Evolutionary conservation across 92 coral and sea anemone species (phyloP).

Genomic region (Ricordea florida): DNA sequence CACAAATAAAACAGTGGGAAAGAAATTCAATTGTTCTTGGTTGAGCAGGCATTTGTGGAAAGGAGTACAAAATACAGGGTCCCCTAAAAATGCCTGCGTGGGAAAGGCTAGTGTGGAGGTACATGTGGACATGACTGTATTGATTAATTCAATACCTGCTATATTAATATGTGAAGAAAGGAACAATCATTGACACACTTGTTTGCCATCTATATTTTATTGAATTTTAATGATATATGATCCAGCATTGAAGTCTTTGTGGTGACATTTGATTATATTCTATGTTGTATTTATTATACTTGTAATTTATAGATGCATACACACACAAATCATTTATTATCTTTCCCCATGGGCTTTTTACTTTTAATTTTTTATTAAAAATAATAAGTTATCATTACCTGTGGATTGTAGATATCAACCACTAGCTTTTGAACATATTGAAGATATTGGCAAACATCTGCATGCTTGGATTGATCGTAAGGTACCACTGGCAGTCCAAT

Average conservation of each 20-base stretch:
- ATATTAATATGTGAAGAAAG: too few relatives aligned
- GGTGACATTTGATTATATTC: conserved; percentile 4
- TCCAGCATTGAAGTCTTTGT: neutral
- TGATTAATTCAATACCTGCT: too few relatives aligned
- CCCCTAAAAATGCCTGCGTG: too few relatives aligned
- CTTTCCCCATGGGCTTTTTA: neutral
- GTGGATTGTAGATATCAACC: conserved; percentile 24
- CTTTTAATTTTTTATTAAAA: neutral
- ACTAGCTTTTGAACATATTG: conserved; percentile 24
- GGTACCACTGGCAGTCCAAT: conserved; percentile 42
- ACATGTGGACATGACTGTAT: too few relatives aligned
- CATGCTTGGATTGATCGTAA: conserved; percentile 39
- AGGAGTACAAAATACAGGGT: too few relatives aligned
- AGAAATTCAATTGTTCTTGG: too few relatives aligned
- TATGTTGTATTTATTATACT: too few relatives aligned
- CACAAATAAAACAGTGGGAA: too few relatives aligned
- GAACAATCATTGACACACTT: neutral
- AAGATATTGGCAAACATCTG: conserved; percentile 43
- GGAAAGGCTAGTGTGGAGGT: too few relatives aligned
- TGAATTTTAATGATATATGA: conserved; percentile 1
- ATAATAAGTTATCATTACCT: neutral
- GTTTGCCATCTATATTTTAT: neutral
- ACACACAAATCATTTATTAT: too few relatives aligned
- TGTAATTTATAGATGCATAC: too few relatives aligned
- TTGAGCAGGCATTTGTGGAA: too few relatives aligned